Conservation (phyloP, 2,888 invertebrate species). For the Elegia similella region DNA sequence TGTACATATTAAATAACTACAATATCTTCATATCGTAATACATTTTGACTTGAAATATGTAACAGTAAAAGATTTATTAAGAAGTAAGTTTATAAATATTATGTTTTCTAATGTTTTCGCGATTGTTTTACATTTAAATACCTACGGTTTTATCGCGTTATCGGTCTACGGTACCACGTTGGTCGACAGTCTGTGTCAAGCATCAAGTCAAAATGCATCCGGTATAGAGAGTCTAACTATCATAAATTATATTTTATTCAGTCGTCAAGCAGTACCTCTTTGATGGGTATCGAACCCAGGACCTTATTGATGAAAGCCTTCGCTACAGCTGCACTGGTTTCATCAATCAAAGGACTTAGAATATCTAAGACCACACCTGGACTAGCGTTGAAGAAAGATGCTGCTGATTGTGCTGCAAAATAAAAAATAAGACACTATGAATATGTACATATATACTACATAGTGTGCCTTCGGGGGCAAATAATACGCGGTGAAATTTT, state of each 20-base stretch:
- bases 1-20: neutral
- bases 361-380: conserved; percentile 85
- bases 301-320: conserved; percentile 83
- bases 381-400: conserved; percentile 86
- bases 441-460: too few relatives aligned
- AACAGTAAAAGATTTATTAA: neutral
- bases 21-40: neutral
- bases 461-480: too few relatives aligned
- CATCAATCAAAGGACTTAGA: conserved; percentile 85
- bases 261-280: conserved; percentile 60
- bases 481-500: too few relatives aligned
- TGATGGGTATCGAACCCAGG: conserved; percentile 80
- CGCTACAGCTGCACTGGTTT: conserved; percentile 83
- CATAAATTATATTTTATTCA: neutral
- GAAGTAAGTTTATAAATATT: too few relatives aligned
- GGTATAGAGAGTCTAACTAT: neutral
- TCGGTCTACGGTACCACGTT: too few relatives aligned
- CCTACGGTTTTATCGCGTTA: too few relatives aligned
- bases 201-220: neutral
- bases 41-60: neutral
- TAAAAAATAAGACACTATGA: too few relatives aligned
- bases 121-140: too few relatives aligned
- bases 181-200: neutral
- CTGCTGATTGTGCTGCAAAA: conserved; percentile 84
- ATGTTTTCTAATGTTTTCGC: too few relatives aligned